Conservation (phyloP, 2,888 invertebrate species). For the Philhelius pedissequus region DNA sequence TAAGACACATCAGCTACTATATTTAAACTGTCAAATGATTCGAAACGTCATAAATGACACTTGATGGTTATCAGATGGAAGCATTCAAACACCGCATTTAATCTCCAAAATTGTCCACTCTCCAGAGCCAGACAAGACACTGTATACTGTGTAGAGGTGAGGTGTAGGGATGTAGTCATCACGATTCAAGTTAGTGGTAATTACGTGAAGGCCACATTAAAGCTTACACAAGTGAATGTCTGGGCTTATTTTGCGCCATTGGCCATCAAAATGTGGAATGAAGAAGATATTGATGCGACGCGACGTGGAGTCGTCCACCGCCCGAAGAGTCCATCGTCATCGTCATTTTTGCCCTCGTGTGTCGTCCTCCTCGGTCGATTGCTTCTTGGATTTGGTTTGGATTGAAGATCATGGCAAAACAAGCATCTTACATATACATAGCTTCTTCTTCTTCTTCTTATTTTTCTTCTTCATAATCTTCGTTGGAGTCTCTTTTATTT, state of each 20-base stretch:
- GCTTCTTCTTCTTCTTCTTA: not conserved
- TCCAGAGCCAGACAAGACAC: too few species aligned
- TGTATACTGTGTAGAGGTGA: not conserved
- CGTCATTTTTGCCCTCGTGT: not conserved
- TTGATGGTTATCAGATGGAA: conserved; percentile 1
- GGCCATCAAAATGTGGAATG: conserved; percentile 45
- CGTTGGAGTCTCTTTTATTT: not conserved
- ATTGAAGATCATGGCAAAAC: conserved; percentile 54
- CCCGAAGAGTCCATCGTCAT: conserved; percentile 5
- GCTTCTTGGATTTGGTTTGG: conserved; percentile 28
- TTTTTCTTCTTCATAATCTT: conserved; percentile 3
- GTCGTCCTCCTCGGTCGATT: not conserved
- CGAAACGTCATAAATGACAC: conserved; percentile 31
- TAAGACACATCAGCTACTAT: not conserved
- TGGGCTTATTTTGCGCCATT: conserved; percentile 43
- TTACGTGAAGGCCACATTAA: conserved; percentile 54
- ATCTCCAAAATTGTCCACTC: conserved; percentile 18
- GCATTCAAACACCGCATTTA: not conserved
- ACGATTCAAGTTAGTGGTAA: conserved; percentile 40
- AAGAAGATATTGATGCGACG: conserved; percentile 22
- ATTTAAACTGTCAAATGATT: conserved; percentile 27
- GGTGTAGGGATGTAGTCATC: not conserved
- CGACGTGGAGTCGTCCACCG: too few species aligned
- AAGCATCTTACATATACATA: not conserved
- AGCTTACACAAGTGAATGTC: conserved; percentile 17